A percentile compares a stretch with the other conserved stretches of the same genome.
Conservation (phyloP, 2,113 vertebrate species). For the Tonatia bakeri region DNA sequence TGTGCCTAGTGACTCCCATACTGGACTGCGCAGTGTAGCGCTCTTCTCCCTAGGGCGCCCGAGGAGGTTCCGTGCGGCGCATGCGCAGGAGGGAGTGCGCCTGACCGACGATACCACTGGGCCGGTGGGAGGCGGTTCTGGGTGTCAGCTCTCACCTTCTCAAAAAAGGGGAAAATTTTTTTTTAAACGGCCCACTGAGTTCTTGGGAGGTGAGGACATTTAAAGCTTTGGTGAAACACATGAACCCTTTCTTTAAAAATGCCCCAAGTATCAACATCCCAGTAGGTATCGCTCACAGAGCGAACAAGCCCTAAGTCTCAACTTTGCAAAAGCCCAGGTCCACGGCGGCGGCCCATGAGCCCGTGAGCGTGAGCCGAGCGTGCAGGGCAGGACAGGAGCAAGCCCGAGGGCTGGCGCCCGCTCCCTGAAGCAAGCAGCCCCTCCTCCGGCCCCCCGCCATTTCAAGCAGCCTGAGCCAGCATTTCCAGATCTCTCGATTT, state of each 20-base stretch:
- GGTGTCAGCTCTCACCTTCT: background rate
- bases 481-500: background rate
- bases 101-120: background rate
- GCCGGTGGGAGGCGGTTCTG: background rate
- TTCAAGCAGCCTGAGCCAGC: background rate
- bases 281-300: background rate
- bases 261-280: background rate
- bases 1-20: background rate
- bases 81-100: background rate
- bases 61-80: background rate
- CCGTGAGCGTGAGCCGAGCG: background rate
- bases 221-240: conserved; percentile 24
- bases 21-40: no score
- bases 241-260: background rate
- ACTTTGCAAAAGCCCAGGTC: background rate
- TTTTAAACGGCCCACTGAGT: background rate
- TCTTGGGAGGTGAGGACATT: background rate
- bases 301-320: background rate
- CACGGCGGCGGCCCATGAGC: background rate
- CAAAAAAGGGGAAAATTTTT: background rate
- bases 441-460: background rate
- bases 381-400: background rate
- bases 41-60: background rate
- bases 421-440: background rate
- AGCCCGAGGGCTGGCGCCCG: background rate